Conservation (phyloP, 1,140 invertebrate genomes). For the Oedothorax gibbosus region DNA sequence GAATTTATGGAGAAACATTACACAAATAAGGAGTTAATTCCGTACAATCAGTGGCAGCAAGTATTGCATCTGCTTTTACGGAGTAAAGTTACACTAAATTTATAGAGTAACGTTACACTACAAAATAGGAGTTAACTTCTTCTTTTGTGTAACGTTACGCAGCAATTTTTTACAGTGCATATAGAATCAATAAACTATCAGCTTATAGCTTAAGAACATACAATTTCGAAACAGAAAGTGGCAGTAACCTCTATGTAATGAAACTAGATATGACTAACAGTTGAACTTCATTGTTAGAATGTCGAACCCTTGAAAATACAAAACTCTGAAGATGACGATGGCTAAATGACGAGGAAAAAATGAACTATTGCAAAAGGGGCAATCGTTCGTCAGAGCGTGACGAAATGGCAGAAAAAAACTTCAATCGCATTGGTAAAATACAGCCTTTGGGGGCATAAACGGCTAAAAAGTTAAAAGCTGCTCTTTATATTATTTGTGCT, state of each 20-base stretch:
- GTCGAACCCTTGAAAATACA: constrained; percentile 2
- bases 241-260: constrained; percentile 4
- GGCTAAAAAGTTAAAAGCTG: constrained; percentile 28
- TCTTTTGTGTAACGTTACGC: too few species aligned
- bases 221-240: constrained; percentile 30
- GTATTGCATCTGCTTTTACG: too few species aligned
- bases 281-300: constrained; percentile 24
- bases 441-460: constrained; percentile 8
- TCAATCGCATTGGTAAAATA: not conserved
- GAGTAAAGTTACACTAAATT: too few species aligned
- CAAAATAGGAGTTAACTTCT: too few species aligned
- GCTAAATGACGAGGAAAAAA: constrained; percentile 1
- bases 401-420: constrained; percentile 26
- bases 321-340: not conserved
- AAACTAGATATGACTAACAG: not conserved
- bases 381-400: constrained; percentile 1
- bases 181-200: not conserved
- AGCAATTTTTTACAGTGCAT: too few species aligned
- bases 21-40: too few species aligned
- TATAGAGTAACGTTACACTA: too few species aligned
- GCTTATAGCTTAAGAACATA: not conserved
- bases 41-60: too few species aligned
- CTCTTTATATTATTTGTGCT: not conserved
- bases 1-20: too few species aligned
- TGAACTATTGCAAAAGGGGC: not conserved